A percentile compares a stretch with the other conserved stretches of the same genome.
Conservation (phyloP, 35 echinoderm and acorn worm genomes). For the Acanthaster planci region DNA sequence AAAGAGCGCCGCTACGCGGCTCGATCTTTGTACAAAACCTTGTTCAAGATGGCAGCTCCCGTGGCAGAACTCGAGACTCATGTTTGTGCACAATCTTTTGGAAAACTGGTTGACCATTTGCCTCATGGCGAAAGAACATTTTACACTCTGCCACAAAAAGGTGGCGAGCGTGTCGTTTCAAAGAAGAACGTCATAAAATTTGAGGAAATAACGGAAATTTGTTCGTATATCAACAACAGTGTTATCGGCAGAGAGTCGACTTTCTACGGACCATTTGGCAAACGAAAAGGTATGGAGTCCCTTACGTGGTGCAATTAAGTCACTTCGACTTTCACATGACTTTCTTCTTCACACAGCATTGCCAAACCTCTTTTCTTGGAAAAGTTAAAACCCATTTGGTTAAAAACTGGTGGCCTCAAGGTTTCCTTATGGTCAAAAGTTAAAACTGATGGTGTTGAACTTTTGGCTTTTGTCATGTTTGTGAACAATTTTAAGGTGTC, state of each 20-base stretch:
- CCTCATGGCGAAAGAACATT: slow-evolving; percentile 44
- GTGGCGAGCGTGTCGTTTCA: background rate
- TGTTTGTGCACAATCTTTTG: background rate
- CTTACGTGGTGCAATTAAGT: too few relatives aligned
- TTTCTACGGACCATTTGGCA: slow-evolving; percentile 77
- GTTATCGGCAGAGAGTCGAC: slow-evolving; percentile 62
- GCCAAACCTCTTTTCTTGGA: too few relatives aligned
- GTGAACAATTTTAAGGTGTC: too few relatives aligned
- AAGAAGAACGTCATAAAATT: background rate
- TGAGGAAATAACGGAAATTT: slow-evolving; percentile 2
- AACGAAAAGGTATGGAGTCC: slow-evolving; percentile 70
- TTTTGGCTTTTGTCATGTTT: too few relatives aligned
- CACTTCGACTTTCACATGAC: too few relatives aligned
- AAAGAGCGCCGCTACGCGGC: too few relatives aligned
- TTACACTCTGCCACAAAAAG: slow-evolving; percentile 48
- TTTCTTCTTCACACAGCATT: too few relatives aligned
- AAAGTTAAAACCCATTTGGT: too few relatives aligned
- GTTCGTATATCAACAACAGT: slow-evolving; percentile 62
- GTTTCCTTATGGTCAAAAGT: too few relatives aligned
- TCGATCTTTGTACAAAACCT: too few relatives aligned
- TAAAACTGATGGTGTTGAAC: too few relatives aligned
- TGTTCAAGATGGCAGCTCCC: slow-evolving; percentile 56
- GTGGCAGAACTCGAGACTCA: background rate
- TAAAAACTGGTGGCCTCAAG: too few relatives aligned
- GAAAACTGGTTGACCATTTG: background rate